Base-by-base conservation (phyloP, 1,140 invertebrate species). In the Theocolax elegans region DNA sequence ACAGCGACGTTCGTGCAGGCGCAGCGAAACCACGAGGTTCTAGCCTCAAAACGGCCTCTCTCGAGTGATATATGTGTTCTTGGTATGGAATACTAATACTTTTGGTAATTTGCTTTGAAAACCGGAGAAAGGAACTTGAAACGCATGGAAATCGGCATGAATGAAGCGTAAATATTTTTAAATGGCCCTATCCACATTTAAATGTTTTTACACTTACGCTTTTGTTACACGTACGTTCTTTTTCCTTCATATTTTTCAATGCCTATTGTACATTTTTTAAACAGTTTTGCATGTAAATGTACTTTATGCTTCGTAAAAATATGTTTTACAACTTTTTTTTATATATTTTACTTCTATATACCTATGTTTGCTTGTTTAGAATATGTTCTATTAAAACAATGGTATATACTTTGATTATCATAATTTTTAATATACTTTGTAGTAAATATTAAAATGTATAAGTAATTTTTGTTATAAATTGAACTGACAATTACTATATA, bases 61-160 rank as follows among this genome's bases (percentile, higher is more conserved):
- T 0, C 4, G 40, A 59, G 56, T 68, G 56, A 68, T 68, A 29
- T 63, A 63, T 42, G 66, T 27, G 58, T 48, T 54, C 58, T 31
- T 27, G 15, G 25, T 54, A 38, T 19, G 51, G 67, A 70, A 70
- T 64, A 60, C 67, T 58, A 56, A 58, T n/a, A 64, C 49, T 64
- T 49, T 56, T 46, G 59, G 59, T 70, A 56, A 64, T 70, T 64
- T 53, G 62, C 49, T 40, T 49, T 35, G 10, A 15, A 25, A 21
- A 38, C 21, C 23, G 19, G 29, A 53, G 17, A 27, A 69, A 48
- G 25, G 46, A 31, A 25, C 49, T n/a, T 38, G 25, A 21, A 8
- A 27, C 35, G 67, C 60, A 70, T 64, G 59, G 29, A 38, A 56
- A 70, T 64, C 13, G 42, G 27, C 15, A 8, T 15, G 15, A 70